phyloP scores from a whole-genome alignment of 1,140 invertebrate genomes.

The Sitobion miscanthi region DNA sequence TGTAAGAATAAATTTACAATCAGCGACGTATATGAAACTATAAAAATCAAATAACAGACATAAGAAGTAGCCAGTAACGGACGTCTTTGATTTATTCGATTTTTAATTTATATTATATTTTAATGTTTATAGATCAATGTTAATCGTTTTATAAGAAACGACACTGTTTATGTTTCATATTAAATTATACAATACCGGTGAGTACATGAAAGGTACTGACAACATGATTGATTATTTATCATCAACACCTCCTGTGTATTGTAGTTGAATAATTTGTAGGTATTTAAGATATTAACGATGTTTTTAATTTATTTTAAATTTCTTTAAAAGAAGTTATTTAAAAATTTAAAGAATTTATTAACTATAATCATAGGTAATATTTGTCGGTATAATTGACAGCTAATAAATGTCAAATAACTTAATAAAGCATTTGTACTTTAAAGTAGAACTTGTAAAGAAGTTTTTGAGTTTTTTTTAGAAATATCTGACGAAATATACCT shows the following conservation, averaged over 20 bases:
- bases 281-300: neutral
- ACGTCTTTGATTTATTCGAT: neutral
- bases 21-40: neutral
- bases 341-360: neutral
- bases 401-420: neutral
- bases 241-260: neutral
- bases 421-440: neutral
- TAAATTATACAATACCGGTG: neutral
- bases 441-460: neutral
- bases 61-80: neutral
- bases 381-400: neutral
- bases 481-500: neutral
- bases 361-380: neutral
- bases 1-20: neutral
- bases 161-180: neutral
- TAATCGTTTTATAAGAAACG: neutral
- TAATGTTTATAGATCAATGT: neutral
- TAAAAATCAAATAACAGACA: neutral
- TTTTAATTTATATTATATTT: neutral
- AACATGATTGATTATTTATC: neutral
- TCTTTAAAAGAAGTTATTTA: neutral
- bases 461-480: neutral
- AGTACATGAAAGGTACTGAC: neutral
- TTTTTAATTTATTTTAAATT: neutral
- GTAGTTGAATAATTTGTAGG: neutral